Base-by-base conservation (phyloP, 64 coral and sea anemone genomes). In the Catalaphyllia jardinei region DNA sequence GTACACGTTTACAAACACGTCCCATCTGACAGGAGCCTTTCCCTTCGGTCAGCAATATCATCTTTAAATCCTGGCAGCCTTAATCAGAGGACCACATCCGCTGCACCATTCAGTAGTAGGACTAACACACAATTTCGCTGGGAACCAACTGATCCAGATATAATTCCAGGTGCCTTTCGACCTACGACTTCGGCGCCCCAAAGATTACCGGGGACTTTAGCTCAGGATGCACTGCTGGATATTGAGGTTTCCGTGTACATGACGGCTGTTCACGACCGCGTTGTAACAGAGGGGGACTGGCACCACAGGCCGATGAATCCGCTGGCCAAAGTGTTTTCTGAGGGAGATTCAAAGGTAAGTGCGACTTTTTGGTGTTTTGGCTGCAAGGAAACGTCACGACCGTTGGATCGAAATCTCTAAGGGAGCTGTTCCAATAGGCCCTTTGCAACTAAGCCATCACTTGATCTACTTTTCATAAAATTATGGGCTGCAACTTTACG, bases 301-400 rank as follows among this genome's bases (percentile, higher is more conserved):
- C 49, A 22, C 27, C 17, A 51, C 39, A 71, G 63, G 22, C 81
- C 39, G 24, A 22, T 85, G 19, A 85, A 85, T 71, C 81, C 81
- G 2, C 11, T 85, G 20, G 81, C 81, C 38, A 39, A 42, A 50
- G 18, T 27, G 62, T 72, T 85, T 71, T 10, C 39, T 15, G 81
- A 71, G 35, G 81, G 81, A 85, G 81, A 85, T 85, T 85, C 81
- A 50, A 28, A 50, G 62, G 81, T 85, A 39, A 71, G 81, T 85
- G 22, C 42, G 42, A 46, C 7, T 46, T 46, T 46, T 46, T 46
- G 42, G 42, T 46, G 42, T 46, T 3, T 46, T 46, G 4, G 42
- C 10, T 27, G 10, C 22, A 11, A 29, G 22, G 20, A 69, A 5
- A n/a, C 25, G 7, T 69, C n/a, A 1, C 22, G 0, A 25, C 20